Evolutionary conservation across 2,113 vertebrate species (phyloP).

Genomic region (Acanthochromis polyacanthus): DNA sequence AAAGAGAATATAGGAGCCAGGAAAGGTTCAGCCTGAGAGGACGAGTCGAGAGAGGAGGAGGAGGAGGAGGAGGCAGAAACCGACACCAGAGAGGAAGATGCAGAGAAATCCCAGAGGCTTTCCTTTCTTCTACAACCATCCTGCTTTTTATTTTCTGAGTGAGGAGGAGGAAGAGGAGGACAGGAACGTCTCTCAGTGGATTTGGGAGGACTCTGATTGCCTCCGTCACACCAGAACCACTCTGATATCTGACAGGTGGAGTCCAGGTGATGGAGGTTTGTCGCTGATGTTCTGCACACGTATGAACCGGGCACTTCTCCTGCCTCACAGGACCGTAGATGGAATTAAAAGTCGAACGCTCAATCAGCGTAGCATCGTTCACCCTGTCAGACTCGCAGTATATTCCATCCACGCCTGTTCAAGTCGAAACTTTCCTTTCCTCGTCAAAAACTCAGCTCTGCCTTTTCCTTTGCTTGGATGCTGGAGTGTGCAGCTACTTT

Average conservation of each 20-base stretch:
- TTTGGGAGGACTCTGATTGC: constrained; percentile 44
- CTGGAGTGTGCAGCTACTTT: no score
- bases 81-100: constrained; percentile 48
- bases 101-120: constrained; percentile 57
- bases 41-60: constrained; percentile 53
- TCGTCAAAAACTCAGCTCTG: no score
- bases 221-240: constrained; percentile 42
- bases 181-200: constrained; percentile 45
- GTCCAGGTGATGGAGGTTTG: constrained; percentile 2
- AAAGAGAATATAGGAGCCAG: constrained; percentile 53
- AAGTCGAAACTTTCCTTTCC: no score
- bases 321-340: neutral
- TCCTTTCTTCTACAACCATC: constrained; percentile 48
- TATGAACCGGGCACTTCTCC: constrained; percentile 9
- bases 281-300: constrained; percentile 18
- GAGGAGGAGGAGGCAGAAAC: constrained; percentile 51
- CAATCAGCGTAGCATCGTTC: no score
- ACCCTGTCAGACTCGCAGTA: no score
- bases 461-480: no score
- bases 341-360: constrained; percentile 36
- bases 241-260: constrained; percentile 53
- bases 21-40: constrained; percentile 61
- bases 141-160: constrained; percentile 60
- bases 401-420: no score
- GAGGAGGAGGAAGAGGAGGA: constrained; percentile 44